A percentile compares a stretch with the other conserved stretches of the same genome.
Evolutionary conservation across 2,113 vertebrate genomes (phyloP).

Genomic region (Gambusia affinis): DNA sequence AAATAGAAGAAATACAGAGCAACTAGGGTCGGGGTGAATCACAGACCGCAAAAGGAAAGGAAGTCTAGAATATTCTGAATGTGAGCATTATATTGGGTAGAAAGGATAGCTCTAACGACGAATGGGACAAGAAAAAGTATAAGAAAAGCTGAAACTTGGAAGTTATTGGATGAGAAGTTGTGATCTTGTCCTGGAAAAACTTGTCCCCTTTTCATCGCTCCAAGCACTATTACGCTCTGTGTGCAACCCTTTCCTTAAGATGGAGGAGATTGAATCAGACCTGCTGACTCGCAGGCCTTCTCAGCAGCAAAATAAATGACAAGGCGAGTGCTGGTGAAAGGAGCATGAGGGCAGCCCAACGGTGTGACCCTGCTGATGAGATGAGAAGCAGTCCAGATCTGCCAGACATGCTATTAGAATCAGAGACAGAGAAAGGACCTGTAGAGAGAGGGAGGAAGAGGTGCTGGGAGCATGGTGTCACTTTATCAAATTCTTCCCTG

Average conservation of each 20-base stretch:
- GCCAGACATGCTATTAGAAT: conserved; percentile 69
- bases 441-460: conserved; percentile 46
- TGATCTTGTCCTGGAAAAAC: conserved; percentile 45
- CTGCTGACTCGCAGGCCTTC: conserved; percentile 43
- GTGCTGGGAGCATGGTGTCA: conserved; percentile 66
- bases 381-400: conserved; percentile 72
- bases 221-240: conserved; percentile 35
- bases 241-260: conserved; percentile 54
- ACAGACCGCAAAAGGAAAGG: conserved; percentile 52
- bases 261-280: conserved; percentile 72
- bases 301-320: conserved; percentile 72
- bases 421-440: conserved; percentile 58
- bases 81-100: conserved; percentile 47
- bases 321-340: conserved; percentile 49
- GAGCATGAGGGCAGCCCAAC: conserved; percentile 58
- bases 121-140: conserved; percentile 52
- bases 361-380: conserved; percentile 73
- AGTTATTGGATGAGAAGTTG: conserved; percentile 45
- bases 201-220: conserved; percentile 25
- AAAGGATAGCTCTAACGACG: conserved; percentile 64
- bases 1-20: conserved; percentile 68
- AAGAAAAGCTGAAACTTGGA: conserved; percentile 43
- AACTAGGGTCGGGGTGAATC: conserved; percentile 57
- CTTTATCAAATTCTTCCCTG: conserved; percentile 81
- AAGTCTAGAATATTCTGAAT: conserved; percentile 67